These are phyloP conservation scores for Catajapyx aquilonaris DNA, from an alignment of 1,140 invertebrate species.

Conservation along the genomic window DNA sequence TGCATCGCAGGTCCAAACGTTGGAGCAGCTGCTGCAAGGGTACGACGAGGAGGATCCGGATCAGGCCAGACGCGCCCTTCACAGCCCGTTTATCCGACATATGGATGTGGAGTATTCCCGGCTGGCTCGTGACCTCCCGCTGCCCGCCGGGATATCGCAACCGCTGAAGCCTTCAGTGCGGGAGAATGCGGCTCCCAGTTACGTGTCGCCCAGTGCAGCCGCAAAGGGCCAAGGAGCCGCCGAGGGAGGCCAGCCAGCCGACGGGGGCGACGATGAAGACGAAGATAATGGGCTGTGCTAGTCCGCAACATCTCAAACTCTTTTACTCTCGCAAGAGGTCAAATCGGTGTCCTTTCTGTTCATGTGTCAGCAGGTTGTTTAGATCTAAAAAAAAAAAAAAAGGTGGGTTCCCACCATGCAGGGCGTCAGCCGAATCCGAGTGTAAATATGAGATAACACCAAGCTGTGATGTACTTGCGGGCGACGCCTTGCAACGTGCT, in stretches of 20 bases:
- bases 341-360: neutral
- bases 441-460: no score
- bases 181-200: constrained; percentile 46
- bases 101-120: constrained; percentile 87
- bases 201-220: constrained; percentile 32
- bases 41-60: constrained; percentile 82
- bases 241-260: neutral
- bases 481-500: no score
- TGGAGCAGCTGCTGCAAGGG: constrained; percentile 62
- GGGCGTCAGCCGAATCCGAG: no score
- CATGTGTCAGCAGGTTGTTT: neutral
- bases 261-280: constrained; percentile 5
- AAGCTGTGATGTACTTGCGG: no score
- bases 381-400: neutral
- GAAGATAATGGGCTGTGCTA: constrained; percentile 12
- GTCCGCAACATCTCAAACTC: neutral
- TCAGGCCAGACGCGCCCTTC: constrained; percentile 44
- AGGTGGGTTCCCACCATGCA: no score
- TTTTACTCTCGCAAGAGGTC: neutral
- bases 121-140: constrained; percentile 49
- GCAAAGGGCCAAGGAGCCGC: constrained; percentile 4
- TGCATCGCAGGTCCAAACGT: constrained; percentile 39
- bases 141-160: constrained; percentile 35
- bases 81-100: constrained; percentile 72
- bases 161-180: constrained; percentile 33